Conservation (phyloP, 1,140 invertebrate genomes). For the Drosophila busckii region DNA sequence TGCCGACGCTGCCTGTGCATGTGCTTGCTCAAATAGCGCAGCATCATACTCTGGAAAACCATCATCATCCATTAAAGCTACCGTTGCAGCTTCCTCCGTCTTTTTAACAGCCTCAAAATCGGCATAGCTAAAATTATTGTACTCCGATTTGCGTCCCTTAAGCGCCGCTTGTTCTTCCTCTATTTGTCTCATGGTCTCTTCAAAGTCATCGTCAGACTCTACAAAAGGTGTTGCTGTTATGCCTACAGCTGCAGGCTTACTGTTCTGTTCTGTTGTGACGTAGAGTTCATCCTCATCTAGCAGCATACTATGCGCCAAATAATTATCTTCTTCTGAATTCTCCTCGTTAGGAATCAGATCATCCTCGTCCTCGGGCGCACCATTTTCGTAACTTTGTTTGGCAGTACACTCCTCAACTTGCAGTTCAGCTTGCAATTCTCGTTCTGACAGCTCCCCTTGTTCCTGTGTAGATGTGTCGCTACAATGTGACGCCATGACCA, state of each 20-base stretch:
- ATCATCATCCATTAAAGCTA: conserved; percentile 54
- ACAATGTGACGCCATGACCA: too few species aligned
- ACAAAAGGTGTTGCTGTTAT: background rate
- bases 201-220: conserved; percentile 57
- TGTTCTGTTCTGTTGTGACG: conserved; percentile 18
- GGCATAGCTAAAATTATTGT: conserved; percentile 43
- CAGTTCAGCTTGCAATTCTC: conserved; percentile 36
- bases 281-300: conserved; percentile 46
- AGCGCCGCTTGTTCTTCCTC: conserved; percentile 46
- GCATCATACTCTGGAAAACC: conserved; percentile 67
- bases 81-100: background rate
- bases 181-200: conserved; percentile 54
- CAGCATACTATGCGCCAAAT: conserved; percentile 46
- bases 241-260: background rate
- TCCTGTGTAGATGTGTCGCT: too few species aligned
- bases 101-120: conserved; percentile 46
- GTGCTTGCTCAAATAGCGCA: conserved; percentile 55
- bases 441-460: conserved; percentile 49
- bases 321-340: conserved; percentile 32
- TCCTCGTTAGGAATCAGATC: conserved; percentile 35
- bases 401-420: background rate
- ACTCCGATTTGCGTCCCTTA: conserved; percentile 57
- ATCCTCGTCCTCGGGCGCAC: conserved; percentile 35
- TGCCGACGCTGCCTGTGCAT: conserved; percentile 35
- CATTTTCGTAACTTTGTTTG: conserved; percentile 24